Conservation (phyloP, 2,113 vertebrate genomes). For the Regulus satrapa region DNA sequence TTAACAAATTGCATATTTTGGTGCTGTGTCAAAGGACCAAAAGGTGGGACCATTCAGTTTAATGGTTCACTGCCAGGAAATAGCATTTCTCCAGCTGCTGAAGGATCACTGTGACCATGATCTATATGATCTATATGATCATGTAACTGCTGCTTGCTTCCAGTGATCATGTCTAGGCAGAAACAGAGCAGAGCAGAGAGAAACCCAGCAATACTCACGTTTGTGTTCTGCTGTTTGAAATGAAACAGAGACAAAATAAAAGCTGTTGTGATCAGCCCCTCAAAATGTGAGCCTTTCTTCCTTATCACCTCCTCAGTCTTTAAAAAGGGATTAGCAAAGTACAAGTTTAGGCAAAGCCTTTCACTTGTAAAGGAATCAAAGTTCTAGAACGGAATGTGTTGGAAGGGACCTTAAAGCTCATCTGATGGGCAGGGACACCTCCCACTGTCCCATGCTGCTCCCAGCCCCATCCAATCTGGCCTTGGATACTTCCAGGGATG, state of each 20-base stretch:
- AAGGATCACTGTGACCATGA: background rate
- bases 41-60: background rate
- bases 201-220: conserved; percentile 19
- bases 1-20: background rate
- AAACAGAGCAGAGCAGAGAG: background rate
- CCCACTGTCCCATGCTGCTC: background rate
- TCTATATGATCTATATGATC: background rate
- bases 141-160: background rate
- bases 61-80: conserved; percentile 20
- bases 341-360: background rate
- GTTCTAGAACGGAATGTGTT: background rate
- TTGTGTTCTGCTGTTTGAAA: conserved; percentile 40
- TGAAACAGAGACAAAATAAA: conserved; percentile 31
- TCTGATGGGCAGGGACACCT: background rate
- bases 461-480: accelerated
- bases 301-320: background rate
- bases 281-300: background rate
- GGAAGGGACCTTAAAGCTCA: background rate
- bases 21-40: background rate
- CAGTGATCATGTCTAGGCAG: background rate
- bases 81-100: background rate
- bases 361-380: background rate
- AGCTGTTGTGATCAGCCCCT: background rate
- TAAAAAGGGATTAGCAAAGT: background rate
- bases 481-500: background rate